Percentiles rank a stretch among this genome's conserved stretches.
phyloP scores from a whole-genome alignment of 2,888 invertebrate species.

The Drosophila nr. perissopoda region DNA sequence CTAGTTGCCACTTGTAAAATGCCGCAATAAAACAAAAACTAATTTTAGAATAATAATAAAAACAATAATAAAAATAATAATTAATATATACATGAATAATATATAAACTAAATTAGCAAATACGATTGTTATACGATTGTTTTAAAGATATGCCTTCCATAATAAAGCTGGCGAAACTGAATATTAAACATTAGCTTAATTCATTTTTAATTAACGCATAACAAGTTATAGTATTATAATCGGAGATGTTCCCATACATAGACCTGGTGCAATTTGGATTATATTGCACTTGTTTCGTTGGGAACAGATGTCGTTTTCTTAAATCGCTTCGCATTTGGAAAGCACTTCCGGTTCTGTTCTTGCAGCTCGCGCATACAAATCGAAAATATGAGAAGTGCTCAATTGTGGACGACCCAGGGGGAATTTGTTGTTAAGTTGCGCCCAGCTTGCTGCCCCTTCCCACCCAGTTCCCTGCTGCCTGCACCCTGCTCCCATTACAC shows the following conservation, averaged over 20 bases:
- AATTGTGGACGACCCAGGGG: constrained; percentile 32
- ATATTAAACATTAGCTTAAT: background rate
- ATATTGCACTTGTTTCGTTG: constrained; percentile 12
- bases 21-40: background rate
- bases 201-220: background rate
- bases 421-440: constrained; percentile 39
- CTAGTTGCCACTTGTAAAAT: too few species aligned
- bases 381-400: constrained; percentile 53
- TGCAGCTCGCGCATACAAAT: constrained; percentile 15
- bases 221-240: background rate
- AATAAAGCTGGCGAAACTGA: background rate
- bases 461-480: constrained; percentile 3
- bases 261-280: background rate
- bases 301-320: background rate
- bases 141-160: background rate
- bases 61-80: too few species aligned
- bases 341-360: background rate
- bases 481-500: background rate
- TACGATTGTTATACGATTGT: background rate
- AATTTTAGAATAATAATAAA: background rate
- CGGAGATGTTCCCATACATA: background rate
- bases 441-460: constrained; percentile 2
- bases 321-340: constrained; percentile 8
- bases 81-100: background rate
- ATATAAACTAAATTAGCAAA: background rate